A percentile compares a stretch with the other conserved stretches of the same genome.
Conservation (phyloP, 1,140 invertebrate species). For the Cephus cinctus region DNA sequence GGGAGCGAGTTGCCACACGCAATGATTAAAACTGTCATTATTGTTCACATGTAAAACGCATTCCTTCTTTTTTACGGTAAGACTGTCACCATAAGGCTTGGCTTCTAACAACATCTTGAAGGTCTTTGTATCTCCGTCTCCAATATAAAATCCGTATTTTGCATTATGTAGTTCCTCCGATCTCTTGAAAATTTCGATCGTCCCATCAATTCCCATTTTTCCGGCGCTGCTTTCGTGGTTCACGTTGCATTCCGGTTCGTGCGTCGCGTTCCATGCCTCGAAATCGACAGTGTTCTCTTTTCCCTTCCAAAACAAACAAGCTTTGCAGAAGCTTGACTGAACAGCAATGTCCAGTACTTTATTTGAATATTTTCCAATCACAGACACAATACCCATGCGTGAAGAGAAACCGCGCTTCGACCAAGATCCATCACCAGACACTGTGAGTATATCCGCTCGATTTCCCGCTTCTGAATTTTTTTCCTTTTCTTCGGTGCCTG, state of each 20-base stretch:
- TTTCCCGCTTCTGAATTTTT: constrained; percentile 14
- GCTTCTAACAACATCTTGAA: background rate
- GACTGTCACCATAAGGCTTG: background rate
- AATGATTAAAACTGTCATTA: constrained; percentile 13
- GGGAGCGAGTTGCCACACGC: constrained; percentile 10
- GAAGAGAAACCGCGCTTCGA: constrained; percentile 25
- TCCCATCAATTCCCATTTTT: constrained; percentile 9
- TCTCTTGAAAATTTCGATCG: constrained; percentile 4
- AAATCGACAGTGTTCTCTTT: constrained; percentile 2
- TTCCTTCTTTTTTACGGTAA: background rate
- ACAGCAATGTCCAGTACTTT: constrained; percentile 28
- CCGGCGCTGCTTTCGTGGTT: background rate
- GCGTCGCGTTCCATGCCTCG: constrained; percentile 1
- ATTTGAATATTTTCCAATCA: constrained; percentile 27
- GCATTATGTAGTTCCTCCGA: background rate
- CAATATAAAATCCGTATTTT: constrained; percentile 1
- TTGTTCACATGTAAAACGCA: no score
- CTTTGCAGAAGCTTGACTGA: constrained; percentile 16
- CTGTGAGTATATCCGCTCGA: constrained; percentile 15
- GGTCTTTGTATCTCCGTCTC: background rate
- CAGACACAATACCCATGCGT: constrained; percentile 21
- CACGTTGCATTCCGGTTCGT: background rate
- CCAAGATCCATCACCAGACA: constrained; percentile 27
- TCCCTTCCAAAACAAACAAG: constrained; percentile 16
- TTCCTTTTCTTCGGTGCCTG: constrained; percentile 14